Evolutionary conservation across 2,797 vertebrate genomes (phyloP).

Genomic region (Synanceia verrucosa): DNA sequence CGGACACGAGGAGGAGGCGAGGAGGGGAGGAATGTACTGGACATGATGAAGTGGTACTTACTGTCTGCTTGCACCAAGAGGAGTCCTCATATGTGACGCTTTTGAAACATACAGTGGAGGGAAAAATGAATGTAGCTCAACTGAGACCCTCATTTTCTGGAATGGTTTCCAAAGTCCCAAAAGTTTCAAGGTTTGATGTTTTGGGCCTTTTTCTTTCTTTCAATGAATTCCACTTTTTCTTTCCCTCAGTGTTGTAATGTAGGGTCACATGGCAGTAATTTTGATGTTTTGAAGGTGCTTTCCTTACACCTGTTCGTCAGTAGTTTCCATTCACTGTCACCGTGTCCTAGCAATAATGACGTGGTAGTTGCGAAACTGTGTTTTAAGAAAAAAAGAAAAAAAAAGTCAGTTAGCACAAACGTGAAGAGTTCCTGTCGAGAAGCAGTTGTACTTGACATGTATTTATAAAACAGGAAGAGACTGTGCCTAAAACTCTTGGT

Average conservation of each 20-base stretch:
- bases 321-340: conserved; percentile 91
- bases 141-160: conserved; percentile 75
- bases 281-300: conserved; percentile 90
- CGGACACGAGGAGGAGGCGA: conserved; percentile 55
- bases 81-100: conserved; percentile 68
- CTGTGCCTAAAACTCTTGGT: conserved; percentile 90
- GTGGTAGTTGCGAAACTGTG: conserved; percentile 86
- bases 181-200: conserved; percentile 53
- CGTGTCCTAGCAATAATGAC: conserved; percentile 95
- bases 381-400: conserved; percentile 33
- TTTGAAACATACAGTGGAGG: conserved; percentile 41
- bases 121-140: conserved; percentile 87
- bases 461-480: conserved; percentile 91
- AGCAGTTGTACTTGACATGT: conserved; percentile 85
- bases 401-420: conserved; percentile 83
- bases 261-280: conserved; percentile 83
- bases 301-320: conserved; percentile 81
- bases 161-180: conserved; percentile 59
- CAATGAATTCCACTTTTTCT: conserved; percentile 51
- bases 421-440: conserved; percentile 82
- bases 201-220: conserved; percentile 36
- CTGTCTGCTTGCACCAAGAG: conserved; percentile 68
- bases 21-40: conserved; percentile 76
- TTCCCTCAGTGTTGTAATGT: conserved; percentile 81
- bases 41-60: conserved; percentile 76